Evolutionary conservation across 2,888 invertebrate genomes (phyloP).

Genomic region (Leucozona laternaria): DNA sequence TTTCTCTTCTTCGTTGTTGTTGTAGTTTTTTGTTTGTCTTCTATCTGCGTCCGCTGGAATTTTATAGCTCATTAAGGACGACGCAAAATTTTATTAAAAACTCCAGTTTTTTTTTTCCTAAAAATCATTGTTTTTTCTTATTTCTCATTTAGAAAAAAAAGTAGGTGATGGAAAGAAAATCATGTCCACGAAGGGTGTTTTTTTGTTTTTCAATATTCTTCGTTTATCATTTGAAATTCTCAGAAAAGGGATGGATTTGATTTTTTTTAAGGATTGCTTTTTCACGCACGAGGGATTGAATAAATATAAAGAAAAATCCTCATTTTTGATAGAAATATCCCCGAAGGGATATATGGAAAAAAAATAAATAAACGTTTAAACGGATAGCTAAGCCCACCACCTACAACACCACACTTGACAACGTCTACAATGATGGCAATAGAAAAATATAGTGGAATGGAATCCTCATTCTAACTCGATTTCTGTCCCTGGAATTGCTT

Average conservation of each 20-base stretch:
- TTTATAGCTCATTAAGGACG: slow-evolving; percentile 33
- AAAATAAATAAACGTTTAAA: slow-evolving; percentile 9
- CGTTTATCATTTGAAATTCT: background rate
- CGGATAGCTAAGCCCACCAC: background rate
- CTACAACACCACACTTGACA: background rate
- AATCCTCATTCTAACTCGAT: slow-evolving; percentile 50
- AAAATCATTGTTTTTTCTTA: background rate
- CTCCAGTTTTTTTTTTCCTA: background rate
- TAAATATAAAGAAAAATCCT: slow-evolving; percentile 27
- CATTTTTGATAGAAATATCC: slow-evolving; percentile 15
- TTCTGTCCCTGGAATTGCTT: slow-evolving; percentile 47
- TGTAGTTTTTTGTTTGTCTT: background rate
- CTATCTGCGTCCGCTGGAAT: background rate
- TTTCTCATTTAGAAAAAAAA: background rate
- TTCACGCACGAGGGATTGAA: slow-evolving; percentile 41
- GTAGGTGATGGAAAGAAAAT: background rate
- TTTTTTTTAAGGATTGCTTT: slow-evolving; percentile 12
- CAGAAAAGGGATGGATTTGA: background rate
- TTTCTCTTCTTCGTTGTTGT: background rate
- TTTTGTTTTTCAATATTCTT: background rate
- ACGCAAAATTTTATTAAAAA: slow-evolving; percentile 5
- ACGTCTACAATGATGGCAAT: slow-evolving; percentile 13
- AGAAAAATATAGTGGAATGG: slow-evolving; percentile 24
- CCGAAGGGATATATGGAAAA: slow-evolving; percentile 8
- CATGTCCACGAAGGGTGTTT: background rate